A percentile compares a stretch with the other conserved stretches of the same genome.
These are phyloP conservation scores for Acanthosepion esculentum DNA, from an alignment of 2,888 invertebrate species.

Conservation along the genomic window DNA sequence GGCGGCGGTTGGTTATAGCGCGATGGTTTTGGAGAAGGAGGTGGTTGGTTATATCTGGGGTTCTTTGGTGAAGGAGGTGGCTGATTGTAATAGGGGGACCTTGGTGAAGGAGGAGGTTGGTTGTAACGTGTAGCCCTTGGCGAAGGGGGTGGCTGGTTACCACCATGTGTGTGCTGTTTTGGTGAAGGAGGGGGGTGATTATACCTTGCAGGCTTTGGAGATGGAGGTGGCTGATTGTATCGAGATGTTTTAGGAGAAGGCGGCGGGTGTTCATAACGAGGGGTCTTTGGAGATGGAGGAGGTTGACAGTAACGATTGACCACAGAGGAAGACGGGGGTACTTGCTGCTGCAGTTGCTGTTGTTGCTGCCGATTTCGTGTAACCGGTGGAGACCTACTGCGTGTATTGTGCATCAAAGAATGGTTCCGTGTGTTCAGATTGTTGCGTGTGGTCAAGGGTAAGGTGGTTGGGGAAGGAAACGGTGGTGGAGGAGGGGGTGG, in stretches of 20 bases:
- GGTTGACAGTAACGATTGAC: neutral
- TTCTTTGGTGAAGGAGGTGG: constrained; percentile 46
- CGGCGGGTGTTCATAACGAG: constrained; percentile 36
- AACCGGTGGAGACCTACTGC: neutral
- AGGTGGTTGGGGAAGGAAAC: neutral
- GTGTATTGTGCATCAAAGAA: constrained; percentile 15
- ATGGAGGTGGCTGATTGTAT: constrained; percentile 7
- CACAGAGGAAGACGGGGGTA: neutral
- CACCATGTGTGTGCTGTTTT: neutral
- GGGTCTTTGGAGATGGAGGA: constrained; percentile 15
- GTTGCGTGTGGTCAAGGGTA: constrained; percentile 37
- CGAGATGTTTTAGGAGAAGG: constrained; percentile 40
- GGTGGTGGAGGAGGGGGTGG: constrained; percentile 47
- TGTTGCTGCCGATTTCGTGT: constrained; percentile 34
- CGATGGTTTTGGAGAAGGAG: constrained; percentile 43
- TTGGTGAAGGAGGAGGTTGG: constrained; percentile 41
- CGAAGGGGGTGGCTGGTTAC: constrained; percentile 42
- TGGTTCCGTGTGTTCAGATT: neutral
- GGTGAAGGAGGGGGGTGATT: constrained; percentile 44
- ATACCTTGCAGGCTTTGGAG: neutral
- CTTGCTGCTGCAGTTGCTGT: constrained; percentile 13
- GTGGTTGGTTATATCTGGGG: constrained; percentile 6
- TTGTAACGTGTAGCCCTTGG: neutral
- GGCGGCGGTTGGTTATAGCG: constrained; percentile 37
- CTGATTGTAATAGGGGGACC: constrained; percentile 37